Evolutionary conservation across 1,140 invertebrate species (phyloP), one percentile per base, ranked within the genome.

Genomic region (Drosophila funebris): DNA sequence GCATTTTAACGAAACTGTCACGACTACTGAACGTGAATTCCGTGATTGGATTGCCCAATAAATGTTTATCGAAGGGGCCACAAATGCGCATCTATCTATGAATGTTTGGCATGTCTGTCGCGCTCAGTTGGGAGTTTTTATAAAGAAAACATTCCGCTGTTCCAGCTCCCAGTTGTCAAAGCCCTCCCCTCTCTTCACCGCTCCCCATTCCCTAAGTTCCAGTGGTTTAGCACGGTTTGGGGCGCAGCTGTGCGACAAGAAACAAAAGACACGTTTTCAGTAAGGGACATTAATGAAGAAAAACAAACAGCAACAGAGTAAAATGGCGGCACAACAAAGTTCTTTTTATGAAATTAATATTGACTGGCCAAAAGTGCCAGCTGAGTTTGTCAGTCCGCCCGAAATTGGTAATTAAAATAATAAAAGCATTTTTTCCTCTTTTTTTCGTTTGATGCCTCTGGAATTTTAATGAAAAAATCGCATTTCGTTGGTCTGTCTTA

Each of bases 331-430:
- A 60, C 57, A 33, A 56, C 67, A 62, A 84, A 82, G 82, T 69
- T 88, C 67, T 82, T 88, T 88, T 88, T 81, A 88, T 87, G 78
- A 87, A 87, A 87, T 87, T 87, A 88, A 87, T 87, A 87, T 87
- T 88, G 78, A 88, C 79, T 88, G 68, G 24, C 63, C 62, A 53
- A 60, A 58, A 56, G 56, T 56, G 39, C 75, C 81, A 78, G 68
- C 78, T 69, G 74, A 82, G 78, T 74, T 79, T 61, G 56, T 67
- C 61, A 43, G 54, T 60, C 18, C 70, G 36, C 52, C 33, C 54
- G 53, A 63, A 87, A 87, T 87, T 87, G 84, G 79, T 88, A 88
- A 88, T 88, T 89, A 89, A 88, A 88, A 88, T 88, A 88, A 88
- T 88, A 83, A 88, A 88, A 88, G 84, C 83, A 88, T 87, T 87